Base-by-base conservation (phyloP, 2,113 vertebrate genomes). In the Gobiocypris rarus region DNA sequence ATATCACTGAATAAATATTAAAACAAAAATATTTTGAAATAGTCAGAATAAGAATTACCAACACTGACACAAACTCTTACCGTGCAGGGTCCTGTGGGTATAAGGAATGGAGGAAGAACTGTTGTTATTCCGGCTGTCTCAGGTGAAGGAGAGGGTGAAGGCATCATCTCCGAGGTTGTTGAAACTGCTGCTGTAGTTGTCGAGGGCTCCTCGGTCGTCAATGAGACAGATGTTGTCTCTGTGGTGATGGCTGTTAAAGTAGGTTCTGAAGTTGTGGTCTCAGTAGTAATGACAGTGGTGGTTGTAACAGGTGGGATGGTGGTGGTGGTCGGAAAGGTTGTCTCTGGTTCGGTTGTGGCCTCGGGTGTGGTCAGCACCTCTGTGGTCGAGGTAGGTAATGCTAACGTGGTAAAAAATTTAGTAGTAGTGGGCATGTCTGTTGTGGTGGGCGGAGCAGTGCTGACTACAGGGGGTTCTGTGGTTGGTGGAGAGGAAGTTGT, bases 41-140 rank as follows among this genome's bases (percentile, higher is more conserved):
- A 9, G 1, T 22, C 2, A 1, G 17, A 8, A 19, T 38, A 19
- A 38, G 8, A 38, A 69, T 22, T 4, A 69, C 63, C 63, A 67
- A 67, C 63, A 8, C 65, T 22, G 22, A 38, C 65, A 69, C 65
- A 69, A 69, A 41, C 59, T 83, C 94, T 92, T 88, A 95, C 94
- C 73, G 92, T 95, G 86, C 94, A 95, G 17, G 93, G 91, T 2
- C 91, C 86, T 1, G 93, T 94, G 61, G 94, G 92, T 75, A 91
- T 65, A 15, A 93, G 10, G 11, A 94, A 91, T 0, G 92, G 89
- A 67, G 88, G 87, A 38, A 79, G 54, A 7, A 84, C 83, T 24
- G 91, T 92, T 70, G 90, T 86, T 52, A 74, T n/a, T 58, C 61
- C 48, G 13, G 75, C 22, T 45, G 90, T 88, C 59, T 91, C 89